A percentile compares a stretch with the other conserved stretches of the same genome.
Evolutionary conservation across 2,113 vertebrate genomes (phyloP).

Genomic region (Gymnorhina tibicen): DNA sequence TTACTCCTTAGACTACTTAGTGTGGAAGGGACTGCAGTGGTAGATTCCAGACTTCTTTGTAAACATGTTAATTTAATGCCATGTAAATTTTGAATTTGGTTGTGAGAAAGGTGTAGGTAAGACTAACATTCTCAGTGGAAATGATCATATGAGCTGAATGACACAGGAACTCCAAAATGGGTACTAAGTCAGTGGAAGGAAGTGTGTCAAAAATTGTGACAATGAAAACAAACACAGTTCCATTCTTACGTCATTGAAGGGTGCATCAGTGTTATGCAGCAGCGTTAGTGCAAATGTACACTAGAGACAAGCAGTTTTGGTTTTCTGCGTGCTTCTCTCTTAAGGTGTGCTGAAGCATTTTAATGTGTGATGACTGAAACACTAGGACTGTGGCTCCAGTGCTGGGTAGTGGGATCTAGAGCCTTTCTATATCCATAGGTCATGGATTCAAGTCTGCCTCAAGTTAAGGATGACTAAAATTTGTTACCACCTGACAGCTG

Average conservation of each 20-base stretch:
- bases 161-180: neutral
- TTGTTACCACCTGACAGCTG: slow-evolving; percentile 1
- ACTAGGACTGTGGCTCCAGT: neutral
- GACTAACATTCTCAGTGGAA: neutral
- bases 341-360: neutral
- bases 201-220: neutral
- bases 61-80: neutral
- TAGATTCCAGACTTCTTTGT: neutral
- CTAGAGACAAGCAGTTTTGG: neutral
- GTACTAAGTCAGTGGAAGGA: neutral
- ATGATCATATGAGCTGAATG: neutral
- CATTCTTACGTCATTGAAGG: rapidly evolving
- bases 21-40: neutral
- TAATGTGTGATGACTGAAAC: neutral
- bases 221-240: neutral
- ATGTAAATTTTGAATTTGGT: neutral
- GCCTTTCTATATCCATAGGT: neutral
- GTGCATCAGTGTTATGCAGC: neutral
- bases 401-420: neutral
- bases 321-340: neutral
- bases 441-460: slow-evolving; percentile 9
- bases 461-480: neutral
- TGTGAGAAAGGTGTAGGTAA: neutral
- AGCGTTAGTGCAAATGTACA: neutral
- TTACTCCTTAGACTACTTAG: neutral